These are phyloP conservation scores for Parazoanthus atlanticus DNA, from an alignment of 92 coral and sea anemone genomes.

Conservation along the genomic window DNA sequence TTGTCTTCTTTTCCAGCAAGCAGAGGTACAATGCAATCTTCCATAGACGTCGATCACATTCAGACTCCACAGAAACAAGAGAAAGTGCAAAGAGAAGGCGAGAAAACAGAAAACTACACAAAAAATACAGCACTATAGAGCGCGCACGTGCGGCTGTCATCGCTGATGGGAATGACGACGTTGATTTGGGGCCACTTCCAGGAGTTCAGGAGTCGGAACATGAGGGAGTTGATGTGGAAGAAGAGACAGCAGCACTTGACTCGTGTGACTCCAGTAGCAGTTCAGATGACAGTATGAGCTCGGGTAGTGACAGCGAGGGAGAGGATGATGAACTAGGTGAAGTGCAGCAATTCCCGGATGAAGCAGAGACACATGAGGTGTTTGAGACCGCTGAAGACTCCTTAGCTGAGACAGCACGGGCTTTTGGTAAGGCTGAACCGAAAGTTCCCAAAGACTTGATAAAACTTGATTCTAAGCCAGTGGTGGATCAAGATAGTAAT, in stretches of 20 bases:
- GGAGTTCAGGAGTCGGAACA: slow-evolving; percentile 13
- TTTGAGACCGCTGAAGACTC: neutral
- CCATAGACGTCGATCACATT: slow-evolving; percentile 55
- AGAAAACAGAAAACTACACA: slow-evolving; percentile 46
- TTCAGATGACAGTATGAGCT: slow-evolving; percentile 39
- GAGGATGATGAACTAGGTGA: neutral
- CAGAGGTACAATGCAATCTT: slow-evolving; percentile 79
- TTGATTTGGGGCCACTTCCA: slow-evolving; percentile 1
- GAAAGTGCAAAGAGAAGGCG: slow-evolving; percentile 54
- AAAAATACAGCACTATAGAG: slow-evolving; percentile 53
- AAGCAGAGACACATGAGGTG: neutral
- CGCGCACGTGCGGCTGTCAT: slow-evolving; percentile 44
- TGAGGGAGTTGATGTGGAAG: slow-evolving; percentile 12
- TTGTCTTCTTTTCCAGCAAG: slow-evolving; percentile 57
- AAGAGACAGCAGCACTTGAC: neutral
- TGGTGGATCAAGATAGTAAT: neutral
- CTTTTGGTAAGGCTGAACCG: neutral
- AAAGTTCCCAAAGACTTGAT: neutral
- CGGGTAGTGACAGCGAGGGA: slow-evolving; percentile 17
- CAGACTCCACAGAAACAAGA: slow-evolving; percentile 53
- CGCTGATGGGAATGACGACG: slow-evolving; percentile 19
- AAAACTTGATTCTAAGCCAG: neutral
- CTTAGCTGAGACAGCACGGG: neutral
- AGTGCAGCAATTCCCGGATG: neutral
- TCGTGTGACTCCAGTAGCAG: slow-evolving; percentile 21